Base-by-base conservation (phyloP, 2,113 vertebrate species). In the Labrus mixtus region DNA sequence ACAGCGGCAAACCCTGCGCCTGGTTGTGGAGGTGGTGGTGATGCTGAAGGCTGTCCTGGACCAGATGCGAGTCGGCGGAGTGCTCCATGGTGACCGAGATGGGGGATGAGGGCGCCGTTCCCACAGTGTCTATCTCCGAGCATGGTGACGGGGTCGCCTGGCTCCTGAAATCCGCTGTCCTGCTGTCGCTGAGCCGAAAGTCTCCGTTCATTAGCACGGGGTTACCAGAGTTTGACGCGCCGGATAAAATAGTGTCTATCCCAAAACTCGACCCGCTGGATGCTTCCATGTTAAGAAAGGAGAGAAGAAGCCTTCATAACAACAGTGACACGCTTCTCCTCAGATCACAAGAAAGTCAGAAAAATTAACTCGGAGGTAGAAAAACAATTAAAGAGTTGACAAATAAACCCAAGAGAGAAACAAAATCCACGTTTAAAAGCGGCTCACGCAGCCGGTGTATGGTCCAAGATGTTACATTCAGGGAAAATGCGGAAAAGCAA, bases 191-290 rank as follows among this genome's bases (percentile, higher is more conserved):
- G 48, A 96, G 95, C 73, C 97, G 95, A 90, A 97, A 98, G 89
- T 98, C 97, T 92, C 96, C 96, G 93, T 95, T 98, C 96, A 97
- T 97, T 56, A 95, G 93, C 90, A 90, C 95, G 33, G 96, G 95
- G 93, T 95, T 97, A 86, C 94, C 95, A 65, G 95, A 95, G 88
- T 95, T 95, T 73, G 94, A 94, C 25, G 95, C 95, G 91, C 90
- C 83, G 74, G 97, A 97, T 92, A 98, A 94, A 93, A 99, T 98
- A 90, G 97, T 98, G 94, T 98, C 98, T 95, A 99, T 99, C 93
- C 97, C 98, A 94, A 99, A 99, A 93, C 94, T 98, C 83, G 97
- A 98, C 89, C 96, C 96, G 91, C 96, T 97, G 90, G 97, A 95
- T 93, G 92, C 97, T 95, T 99, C 97, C 97, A 98, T 98, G 81